phyloP scores from a whole-genome alignment of 2,888 invertebrate species.

The Nemoura dubitans region DNA sequence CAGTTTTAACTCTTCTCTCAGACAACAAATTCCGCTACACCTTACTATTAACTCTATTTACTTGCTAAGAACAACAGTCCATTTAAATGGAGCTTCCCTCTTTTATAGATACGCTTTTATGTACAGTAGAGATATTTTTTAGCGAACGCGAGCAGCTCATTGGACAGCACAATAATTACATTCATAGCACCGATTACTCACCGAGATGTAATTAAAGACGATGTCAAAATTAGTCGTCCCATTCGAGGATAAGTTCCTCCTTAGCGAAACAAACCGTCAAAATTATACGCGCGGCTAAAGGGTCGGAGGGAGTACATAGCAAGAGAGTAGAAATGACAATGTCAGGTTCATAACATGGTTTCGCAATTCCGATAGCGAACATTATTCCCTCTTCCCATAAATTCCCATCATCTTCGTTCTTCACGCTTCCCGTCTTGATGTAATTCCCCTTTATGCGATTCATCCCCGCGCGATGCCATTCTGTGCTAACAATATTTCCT shows the following conservation, averaged over 20 bases:
- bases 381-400: slow-evolving; percentile 17
- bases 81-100: too few relatives aligned
- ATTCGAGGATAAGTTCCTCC: neutral
- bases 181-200: neutral
- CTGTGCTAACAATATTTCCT: slow-evolving; percentile 33
- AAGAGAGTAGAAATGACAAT: neutral
- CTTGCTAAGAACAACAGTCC: neutral
- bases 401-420: slow-evolving; percentile 13
- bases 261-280: neutral
- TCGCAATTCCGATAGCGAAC: slow-evolving; percentile 1
- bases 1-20: neutral
- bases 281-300: neutral
- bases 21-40: neutral
- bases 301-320: neutral
- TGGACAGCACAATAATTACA: neutral
- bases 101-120: too few relatives aligned
- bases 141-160: neutral
- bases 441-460: slow-evolving; percentile 31
- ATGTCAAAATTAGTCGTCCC: neutral
- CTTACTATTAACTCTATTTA: neutral
- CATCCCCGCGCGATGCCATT: slow-evolving; percentile 13
- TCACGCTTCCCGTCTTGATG: slow-evolving; percentile 23
- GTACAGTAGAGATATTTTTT: neutral
- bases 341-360: neutral
- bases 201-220: neutral